Evolutionary conservation across 2,888 invertebrate genomes (phyloP), one percentile per base, ranked within the genome.

Genomic region (Yponomeuta evonymella): DNA sequence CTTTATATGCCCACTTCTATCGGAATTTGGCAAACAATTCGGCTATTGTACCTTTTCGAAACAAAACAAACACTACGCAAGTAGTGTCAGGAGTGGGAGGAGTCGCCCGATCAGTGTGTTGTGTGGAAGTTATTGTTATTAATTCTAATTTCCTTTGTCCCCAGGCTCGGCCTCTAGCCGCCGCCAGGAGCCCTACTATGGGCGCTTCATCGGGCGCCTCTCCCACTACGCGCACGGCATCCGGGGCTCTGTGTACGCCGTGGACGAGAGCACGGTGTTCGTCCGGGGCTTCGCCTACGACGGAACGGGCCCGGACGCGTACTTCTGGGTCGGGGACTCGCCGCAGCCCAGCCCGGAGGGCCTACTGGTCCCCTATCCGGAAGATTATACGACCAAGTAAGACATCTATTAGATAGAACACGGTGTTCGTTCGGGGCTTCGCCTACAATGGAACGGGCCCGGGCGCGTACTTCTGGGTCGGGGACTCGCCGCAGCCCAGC

Each of bases 381-480:
- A 97, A 81, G 95, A 96, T 79, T 96, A 96, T 83, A 93, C 93
- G 72, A 96, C 95, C 82, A 95, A 95, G 97, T 97, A 85, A 94
- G 94, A 23, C 1, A 23, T 23, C 23, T 23, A 23, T 23, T 23
- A 23, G 23, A 23, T 23, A 98, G 82, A 95, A 93, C 81, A 98
- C 97, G 29, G 93, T 98, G 73, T 97, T 96, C 90, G 95, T 98
- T 0, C 77, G 96, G 79, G 96, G 95, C 65, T 98, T 98, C 87
- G 95, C 95, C 67, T 98, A 98, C 83, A 97, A 97, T 81, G 98
- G 98, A 65, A 95, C 95, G 9, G 97, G 96, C 10, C 97, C 97
- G 73, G 97, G 96, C 83, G 97, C 97, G 1, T 97, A 95, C 90
- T 98, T 98, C 93, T 98, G 97, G 97, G 96, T 97, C 72, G 97